phyloP scores from a whole-genome alignment of 2,888 invertebrate genomes.

The Sepiola atlantica region DNA sequence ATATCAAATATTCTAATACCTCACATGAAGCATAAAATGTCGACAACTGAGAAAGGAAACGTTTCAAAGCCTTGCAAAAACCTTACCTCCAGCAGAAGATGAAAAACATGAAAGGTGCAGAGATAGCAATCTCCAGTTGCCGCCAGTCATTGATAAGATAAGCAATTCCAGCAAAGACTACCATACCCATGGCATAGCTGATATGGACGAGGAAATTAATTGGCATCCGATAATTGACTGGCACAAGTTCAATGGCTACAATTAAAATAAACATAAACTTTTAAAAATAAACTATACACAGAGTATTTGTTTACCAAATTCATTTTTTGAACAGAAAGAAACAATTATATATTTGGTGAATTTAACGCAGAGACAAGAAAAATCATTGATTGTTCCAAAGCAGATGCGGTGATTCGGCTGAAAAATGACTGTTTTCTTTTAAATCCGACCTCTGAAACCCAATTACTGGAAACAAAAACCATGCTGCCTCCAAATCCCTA shows the following conservation, averaged over 20 bases:
- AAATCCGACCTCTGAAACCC: no score
- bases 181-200: conserved; percentile 60
- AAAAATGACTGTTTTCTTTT: no score
- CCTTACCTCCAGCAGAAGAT: conserved; percentile 59
- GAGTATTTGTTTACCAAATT: background rate
- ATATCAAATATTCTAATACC: no score
- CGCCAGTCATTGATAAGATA: conserved; percentile 60
- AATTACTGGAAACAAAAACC: no score
- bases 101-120: conserved; percentile 60
- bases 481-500: no score
- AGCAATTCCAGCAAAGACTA: conserved; percentile 58
- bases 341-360: no score
- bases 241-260: conserved; percentile 61
- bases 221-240: conserved; percentile 56
- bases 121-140: conserved; percentile 58
- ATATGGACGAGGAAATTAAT: conserved; percentile 56
- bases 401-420: no score
- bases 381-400: no score
- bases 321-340: no score
- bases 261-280: background rate
- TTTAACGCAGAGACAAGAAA: no score
- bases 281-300: background rate
- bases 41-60: background rate
- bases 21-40: no score
- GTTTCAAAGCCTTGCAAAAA: background rate